phyloP scores from a whole-genome alignment of 2,113 vertebrate genomes.

The Nettapus auritus region DNA sequence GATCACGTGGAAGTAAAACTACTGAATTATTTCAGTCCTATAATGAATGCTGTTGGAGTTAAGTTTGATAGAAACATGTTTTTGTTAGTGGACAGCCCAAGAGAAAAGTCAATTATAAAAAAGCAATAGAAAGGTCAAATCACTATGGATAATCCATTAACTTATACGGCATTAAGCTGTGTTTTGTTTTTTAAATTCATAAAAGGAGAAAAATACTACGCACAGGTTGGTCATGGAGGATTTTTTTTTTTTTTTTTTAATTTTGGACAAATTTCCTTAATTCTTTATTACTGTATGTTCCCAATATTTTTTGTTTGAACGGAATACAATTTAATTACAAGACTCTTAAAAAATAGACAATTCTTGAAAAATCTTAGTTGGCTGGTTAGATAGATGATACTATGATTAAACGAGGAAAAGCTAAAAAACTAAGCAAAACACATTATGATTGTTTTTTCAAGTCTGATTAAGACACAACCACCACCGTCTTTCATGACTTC shows the following conservation, averaged over 20 bases:
- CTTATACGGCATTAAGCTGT: not conserved
- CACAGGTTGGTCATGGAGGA: not conserved
- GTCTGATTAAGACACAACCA: not conserved
- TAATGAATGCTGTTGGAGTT: not conserved
- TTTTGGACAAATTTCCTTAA: not conserved
- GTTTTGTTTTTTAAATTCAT: not conserved
- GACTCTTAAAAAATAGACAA: not conserved
- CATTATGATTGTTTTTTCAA: not conserved
- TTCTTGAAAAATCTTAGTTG: not conserved
- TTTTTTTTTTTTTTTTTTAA: not conserved
- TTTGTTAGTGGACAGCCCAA: not conserved
- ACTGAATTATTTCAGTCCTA: not conserved
- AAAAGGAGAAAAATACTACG: not conserved
- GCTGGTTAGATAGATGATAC: not conserved
- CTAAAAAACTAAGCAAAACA: not conserved
- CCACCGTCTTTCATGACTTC: not conserved
- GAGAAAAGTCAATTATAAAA: not conserved
- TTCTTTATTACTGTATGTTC: not conserved
- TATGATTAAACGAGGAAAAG: not conserved
- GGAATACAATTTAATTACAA: not conserved
- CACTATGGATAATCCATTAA: not conserved
- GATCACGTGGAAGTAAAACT: not conserved
- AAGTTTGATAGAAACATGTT: not conserved
- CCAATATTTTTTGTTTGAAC: not conserved
- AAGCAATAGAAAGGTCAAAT: not conserved